phyloP scores from a whole-genome alignment of 2,888 invertebrate genomes.

The Patella ulyssiponensis region DNA sequence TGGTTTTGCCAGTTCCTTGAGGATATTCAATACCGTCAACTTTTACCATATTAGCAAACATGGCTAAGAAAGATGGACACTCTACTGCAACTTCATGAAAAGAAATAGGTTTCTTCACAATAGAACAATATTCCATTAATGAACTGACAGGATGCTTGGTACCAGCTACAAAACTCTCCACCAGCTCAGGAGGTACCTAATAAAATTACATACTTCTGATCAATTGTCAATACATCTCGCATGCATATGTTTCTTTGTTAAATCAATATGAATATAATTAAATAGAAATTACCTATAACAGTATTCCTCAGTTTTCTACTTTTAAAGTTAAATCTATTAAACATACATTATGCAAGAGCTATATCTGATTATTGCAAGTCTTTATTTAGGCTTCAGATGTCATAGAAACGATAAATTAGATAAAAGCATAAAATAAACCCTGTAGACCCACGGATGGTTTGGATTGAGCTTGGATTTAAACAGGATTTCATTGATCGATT shows the following conservation, averaged over 20 bases:
- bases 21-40: constrained; percentile 57
- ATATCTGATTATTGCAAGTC: no score
- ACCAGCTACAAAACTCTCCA: constrained; percentile 55
- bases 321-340: no score
- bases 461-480: no score
- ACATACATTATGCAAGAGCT: no score
- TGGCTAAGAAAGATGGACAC: constrained; percentile 41
- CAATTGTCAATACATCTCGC: neutral
- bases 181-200: constrained; percentile 51
- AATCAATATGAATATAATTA: neutral
- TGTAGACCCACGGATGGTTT: no score
- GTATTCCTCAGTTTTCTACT: neutral
- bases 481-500: no score
- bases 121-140: constrained; percentile 59
- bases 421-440: no score
- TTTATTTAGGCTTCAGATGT: no score
- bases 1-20: constrained; percentile 64
- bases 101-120: constrained; percentile 38
- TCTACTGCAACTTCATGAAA: constrained; percentile 57
- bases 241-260: neutral
- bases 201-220: neutral
- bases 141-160: constrained; percentile 63
- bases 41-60: constrained; percentile 59
- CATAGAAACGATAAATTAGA: no score
- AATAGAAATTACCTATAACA: neutral